phyloP scores from a whole-genome alignment of 2,113 vertebrate genomes.

The Dipodomys merriami region DNA sequence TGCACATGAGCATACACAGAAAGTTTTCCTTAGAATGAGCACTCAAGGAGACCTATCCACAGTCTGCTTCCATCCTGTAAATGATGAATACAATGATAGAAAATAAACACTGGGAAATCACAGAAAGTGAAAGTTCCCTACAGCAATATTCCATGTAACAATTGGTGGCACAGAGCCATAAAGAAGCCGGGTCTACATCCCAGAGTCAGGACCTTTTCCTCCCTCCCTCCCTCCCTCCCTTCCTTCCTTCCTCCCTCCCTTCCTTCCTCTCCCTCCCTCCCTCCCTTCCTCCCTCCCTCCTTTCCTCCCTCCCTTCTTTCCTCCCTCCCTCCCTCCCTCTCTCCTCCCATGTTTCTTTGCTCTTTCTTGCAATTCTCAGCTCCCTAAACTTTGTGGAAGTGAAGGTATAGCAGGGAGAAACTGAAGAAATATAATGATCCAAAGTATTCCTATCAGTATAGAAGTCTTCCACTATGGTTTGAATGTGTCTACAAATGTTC shows the following conservation, averaged over 20 bases:
- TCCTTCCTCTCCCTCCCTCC: background rate
- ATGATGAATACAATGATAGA: background rate
- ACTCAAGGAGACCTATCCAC: background rate
- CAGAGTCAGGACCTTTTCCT: background rate
- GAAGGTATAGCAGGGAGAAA: background rate
- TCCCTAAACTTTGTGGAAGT: background rate
- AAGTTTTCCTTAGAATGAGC: background rate
- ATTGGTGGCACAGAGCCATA: background rate
- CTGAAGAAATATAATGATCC: background rate
- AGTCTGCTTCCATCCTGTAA: background rate
- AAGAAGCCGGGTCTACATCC: background rate
- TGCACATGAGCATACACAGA: no score
- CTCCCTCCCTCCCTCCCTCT: no score
- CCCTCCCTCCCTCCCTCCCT: background rate
- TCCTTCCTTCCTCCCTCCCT: no score
- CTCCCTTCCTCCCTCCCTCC: no score
- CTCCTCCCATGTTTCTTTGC: no score
- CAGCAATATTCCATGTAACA: background rate
- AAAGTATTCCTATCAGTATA: background rate
- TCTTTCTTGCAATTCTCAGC: background rate
- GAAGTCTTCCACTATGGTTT: background rate
- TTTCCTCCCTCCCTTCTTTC: no score
- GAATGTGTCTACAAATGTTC: background rate
- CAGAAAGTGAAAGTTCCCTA: background rate
- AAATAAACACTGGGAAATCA: background rate